Evolutionary conservation across 1,140 invertebrate species (phyloP).

Genomic region (Drosophila aff.): DNA sequence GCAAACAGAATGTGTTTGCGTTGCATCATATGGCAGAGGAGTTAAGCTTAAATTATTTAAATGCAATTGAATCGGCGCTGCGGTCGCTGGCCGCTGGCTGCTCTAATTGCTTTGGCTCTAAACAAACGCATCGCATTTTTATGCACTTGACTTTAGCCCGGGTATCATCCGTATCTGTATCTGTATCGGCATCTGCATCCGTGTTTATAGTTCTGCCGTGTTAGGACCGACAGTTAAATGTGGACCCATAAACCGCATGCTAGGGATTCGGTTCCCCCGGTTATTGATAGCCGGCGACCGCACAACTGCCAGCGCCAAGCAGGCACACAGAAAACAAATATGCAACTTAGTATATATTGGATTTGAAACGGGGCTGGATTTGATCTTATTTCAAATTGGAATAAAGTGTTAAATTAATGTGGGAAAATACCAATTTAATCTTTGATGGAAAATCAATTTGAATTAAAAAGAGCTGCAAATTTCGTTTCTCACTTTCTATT

Average conservation of each 20-base stretch:
- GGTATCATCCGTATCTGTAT: constrained; percentile 2
- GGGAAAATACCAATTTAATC: not conserved
- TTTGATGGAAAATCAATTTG: not conserved
- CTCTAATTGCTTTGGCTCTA: constrained; percentile 52
- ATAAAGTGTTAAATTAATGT: not conserved
- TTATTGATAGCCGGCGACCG: constrained; percentile 75
- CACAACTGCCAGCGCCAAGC: constrained; percentile 43
- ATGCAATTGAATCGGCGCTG: constrained; percentile 50
- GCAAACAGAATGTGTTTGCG: constrained; percentile 53
- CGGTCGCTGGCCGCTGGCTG: constrained; percentile 35
- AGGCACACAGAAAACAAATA: constrained; percentile 12
- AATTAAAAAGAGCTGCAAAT: not conserved
- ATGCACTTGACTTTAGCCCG: constrained; percentile 48
- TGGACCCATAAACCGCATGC: constrained; percentile 63
- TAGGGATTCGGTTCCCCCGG: constrained; percentile 65
- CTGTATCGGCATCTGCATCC: constrained; percentile 14
- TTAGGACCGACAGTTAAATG: constrained; percentile 13
- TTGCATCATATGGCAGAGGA: constrained; percentile 32
- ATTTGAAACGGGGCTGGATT: not conserved
- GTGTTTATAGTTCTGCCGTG: constrained; percentile 3
- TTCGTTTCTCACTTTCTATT: not conserved
- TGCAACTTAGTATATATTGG: constrained; percentile 1
- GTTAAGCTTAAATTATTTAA: constrained; percentile 61
- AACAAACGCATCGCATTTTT: constrained; percentile 47
- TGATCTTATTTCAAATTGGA: not conserved